Conservation (phyloP, 1,140 invertebrate species). For the Drosophila seguyi region DNA sequence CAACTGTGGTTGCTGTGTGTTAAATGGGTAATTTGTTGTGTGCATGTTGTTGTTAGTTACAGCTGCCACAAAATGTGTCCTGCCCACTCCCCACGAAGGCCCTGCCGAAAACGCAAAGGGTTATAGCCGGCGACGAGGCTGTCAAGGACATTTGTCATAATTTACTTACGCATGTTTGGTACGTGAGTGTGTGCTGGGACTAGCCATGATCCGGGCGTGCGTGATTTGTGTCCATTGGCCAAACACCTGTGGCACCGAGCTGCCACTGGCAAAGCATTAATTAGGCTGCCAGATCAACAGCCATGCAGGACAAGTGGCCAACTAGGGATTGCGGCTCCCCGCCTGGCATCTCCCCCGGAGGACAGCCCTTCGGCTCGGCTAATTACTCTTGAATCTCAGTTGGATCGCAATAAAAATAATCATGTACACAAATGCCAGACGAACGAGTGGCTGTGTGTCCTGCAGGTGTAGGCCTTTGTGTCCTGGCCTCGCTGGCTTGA, state of each 20-base stretch:
- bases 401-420: constrained; percentile 62
- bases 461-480: constrained; percentile 9
- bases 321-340: neutral
- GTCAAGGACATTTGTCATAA: constrained; percentile 85
- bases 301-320: neutral
- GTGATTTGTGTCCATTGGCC: constrained; percentile 78
- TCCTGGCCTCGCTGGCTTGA: constrained; percentile 33
- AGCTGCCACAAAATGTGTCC: constrained; percentile 73
- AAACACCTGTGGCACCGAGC: constrained; percentile 77
- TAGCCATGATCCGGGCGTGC: constrained; percentile 25
- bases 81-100: neutral
- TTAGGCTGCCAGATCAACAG: constrained; percentile 47
- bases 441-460: neutral
- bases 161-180: constrained; percentile 66
- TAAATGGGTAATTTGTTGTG: constrained; percentile 84
- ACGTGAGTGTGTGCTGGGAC: constrained; percentile 10
- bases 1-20: constrained; percentile 52
- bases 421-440: constrained; percentile 43
- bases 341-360: neutral
- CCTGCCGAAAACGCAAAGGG: constrained; percentile 44
- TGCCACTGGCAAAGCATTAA: constrained; percentile 64
- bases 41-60: constrained; percentile 82
- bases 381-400: constrained; percentile 58
- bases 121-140: constrained; percentile 48
- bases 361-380: constrained; percentile 26